Evolutionary conservation across 1,140 invertebrate genomes (phyloP), one percentile per base, ranked within the genome.

Genomic region (Ceratina calcarata): DNA sequence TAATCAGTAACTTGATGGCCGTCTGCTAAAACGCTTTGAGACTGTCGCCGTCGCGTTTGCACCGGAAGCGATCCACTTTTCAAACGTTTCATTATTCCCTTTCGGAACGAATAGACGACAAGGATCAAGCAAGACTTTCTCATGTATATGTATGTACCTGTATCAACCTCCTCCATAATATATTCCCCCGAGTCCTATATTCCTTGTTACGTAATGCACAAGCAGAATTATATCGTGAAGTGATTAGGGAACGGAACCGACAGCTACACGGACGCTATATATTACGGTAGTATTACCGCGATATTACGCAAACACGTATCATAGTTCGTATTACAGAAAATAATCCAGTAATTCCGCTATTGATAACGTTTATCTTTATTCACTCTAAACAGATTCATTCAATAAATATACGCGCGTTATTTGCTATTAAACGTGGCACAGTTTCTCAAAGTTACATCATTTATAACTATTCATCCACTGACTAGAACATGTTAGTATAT

Each of bases 141-240:
- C 4, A 10, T 45, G 37, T 45, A 45, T 45, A 45, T 45, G 37
- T 45, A 45, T 45, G 10, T 45, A 7, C 10, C 6, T 10, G 16
- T 16, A 57, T 37, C 12, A 71, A 8, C 49, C 8, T 0, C 3
- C 15, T 37, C 12, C 20, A n/a, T n/a, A 64, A 58, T 61, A 53
- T 32, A 57, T 55, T 65, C 69, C 15, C 51, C 45, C 22, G 55
- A 22, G 51, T 65, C 64, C 18, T 22, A n/a, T 13, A 62, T 3
- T 16, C 15, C 55, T 15, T 49, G 32, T 78, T 65, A 72, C 1
- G 60, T 24, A 72, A 78, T 72, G 60, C 61, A 64, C 60, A 72
- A 72, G 49, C 18, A 27, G 69, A 78, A 78, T 78, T 78, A 78
- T 65, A 57, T 78, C 13, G 18, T 18, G 20, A 72, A 65, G 64